phyloP scores from a whole-genome alignment of 2,113 vertebrate genomes.

The Dascyllus trimaculatus region DNA sequence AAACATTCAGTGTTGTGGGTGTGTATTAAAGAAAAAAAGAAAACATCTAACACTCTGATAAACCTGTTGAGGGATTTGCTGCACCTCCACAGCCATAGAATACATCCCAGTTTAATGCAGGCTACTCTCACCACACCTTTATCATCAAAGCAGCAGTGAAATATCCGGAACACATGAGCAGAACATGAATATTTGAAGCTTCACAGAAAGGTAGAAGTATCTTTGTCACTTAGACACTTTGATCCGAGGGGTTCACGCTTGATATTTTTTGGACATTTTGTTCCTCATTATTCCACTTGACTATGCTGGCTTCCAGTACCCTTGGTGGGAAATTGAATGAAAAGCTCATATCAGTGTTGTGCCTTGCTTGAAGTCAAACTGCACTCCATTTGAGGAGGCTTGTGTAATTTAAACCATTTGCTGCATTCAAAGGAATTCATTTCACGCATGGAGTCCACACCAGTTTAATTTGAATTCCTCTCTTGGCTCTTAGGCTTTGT shows the following conservation, averaged over 20 bases:
- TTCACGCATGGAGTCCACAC: not conserved
- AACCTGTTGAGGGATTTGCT: too few species aligned
- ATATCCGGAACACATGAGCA: not conserved
- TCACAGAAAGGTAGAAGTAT: not conserved
- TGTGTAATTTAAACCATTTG: not conserved
- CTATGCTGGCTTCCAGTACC: not conserved
- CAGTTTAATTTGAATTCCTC: slow-evolving; percentile 3
- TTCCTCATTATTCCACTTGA: slow-evolving; percentile 32
- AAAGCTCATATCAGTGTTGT: not conserved
- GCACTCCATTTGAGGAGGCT: not conserved
- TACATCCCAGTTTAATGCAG: not conserved
- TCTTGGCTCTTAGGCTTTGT: not conserved
- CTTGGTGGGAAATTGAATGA: slow-evolving; percentile 23
- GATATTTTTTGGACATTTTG: slow-evolving; percentile 13
- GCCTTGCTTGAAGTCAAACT: slow-evolving; percentile 5
- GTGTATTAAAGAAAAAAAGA: too few species aligned
- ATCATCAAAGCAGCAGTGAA: not conserved
- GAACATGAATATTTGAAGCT: not conserved
- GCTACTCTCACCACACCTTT: not conserved
- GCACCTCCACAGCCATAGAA: too few species aligned
- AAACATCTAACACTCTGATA: too few species aligned
- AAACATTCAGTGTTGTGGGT: too few species aligned
- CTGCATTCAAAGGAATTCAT: not conserved
- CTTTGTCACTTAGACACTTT: not conserved
- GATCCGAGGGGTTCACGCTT: slow-evolving; percentile 9